Conservation (phyloP, 2,113 vertebrate genomes). For the Hydrolagus affinis region DNA sequence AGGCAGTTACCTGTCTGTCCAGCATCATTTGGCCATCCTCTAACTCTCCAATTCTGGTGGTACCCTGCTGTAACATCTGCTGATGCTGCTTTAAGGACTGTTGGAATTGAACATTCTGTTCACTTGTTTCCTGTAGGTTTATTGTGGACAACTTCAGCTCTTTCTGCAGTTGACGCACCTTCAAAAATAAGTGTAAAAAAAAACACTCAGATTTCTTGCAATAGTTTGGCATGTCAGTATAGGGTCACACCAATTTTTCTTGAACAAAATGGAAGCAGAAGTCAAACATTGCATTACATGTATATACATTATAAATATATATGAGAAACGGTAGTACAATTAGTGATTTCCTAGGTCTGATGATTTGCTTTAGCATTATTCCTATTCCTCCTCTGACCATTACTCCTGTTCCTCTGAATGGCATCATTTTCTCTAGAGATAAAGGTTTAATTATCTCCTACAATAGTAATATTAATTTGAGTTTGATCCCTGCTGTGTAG, state of each 20-base stretch:
- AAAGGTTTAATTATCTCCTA: no score
- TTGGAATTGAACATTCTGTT: conserved; percentile 76
- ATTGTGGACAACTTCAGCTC: conserved; percentile 63
- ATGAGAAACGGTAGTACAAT: no score
- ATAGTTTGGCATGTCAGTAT: background rate
- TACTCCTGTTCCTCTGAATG: no score
- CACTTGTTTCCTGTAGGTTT: conserved; percentile 57
- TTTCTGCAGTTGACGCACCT: conserved; percentile 73
- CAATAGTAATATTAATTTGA: no score
- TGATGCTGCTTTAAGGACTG: conserved; percentile 75
- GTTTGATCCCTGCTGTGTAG: no score
- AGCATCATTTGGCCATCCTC: conserved; percentile 78
- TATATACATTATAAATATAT: background rate
- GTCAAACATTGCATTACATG: conserved; percentile 33
- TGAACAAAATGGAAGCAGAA: background rate
- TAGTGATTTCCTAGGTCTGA: no score
- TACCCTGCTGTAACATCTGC: conserved; percentile 82
- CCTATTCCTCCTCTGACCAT: no score
- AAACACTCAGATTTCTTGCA: background rate
- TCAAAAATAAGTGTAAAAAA: background rate
- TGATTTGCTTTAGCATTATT: no score
- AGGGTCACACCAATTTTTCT: background rate
- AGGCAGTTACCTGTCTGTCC: conserved; percentile 65
- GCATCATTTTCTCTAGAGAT: no score
- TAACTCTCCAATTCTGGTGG: conserved; percentile 67